Evolutionary conservation across 2,113 vertebrate species (phyloP).

Genomic region (Aspidoscelis tigris): DNA sequence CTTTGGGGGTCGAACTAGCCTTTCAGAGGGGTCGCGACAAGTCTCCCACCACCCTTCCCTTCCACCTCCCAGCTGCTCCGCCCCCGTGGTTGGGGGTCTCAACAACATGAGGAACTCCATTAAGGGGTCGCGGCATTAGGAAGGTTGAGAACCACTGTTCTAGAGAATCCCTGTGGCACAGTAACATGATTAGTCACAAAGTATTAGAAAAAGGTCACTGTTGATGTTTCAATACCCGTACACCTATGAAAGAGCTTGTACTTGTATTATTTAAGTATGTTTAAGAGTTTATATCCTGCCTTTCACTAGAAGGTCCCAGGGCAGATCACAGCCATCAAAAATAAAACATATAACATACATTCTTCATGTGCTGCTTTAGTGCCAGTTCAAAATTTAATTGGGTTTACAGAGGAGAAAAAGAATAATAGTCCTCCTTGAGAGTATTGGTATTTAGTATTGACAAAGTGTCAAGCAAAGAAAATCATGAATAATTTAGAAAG

Average conservation of each 20-base stretch:
- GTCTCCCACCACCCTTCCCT: too few relatives aligned
- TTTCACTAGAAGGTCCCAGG: too few relatives aligned
- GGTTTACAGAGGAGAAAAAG: slow-evolving; percentile 67
- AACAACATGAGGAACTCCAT: too few relatives aligned
- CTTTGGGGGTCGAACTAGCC: too few relatives aligned
- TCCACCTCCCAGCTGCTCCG: too few relatives aligned
- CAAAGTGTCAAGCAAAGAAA: slow-evolving; percentile 53
- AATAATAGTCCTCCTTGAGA: slow-evolving; percentile 60
- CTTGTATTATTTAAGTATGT: too few relatives aligned
- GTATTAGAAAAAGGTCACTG: slow-evolving; percentile 63
- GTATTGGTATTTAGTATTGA: slow-evolving; percentile 54
- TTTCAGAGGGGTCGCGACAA: too few relatives aligned
- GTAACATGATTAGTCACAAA: slow-evolving; percentile 34
- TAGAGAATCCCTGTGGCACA: slow-evolving; percentile 41
- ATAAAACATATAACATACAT: neutral
- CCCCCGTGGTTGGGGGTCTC: too few relatives aligned
- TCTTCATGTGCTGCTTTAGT: slow-evolving; percentile 66
- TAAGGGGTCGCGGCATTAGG: too few relatives aligned
- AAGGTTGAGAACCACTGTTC: neutral
- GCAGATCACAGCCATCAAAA: too few relatives aligned
- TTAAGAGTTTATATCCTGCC: too few relatives aligned
- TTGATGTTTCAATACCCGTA: slow-evolving; percentile 60
- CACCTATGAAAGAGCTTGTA: too few relatives aligned
- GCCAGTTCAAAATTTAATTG: slow-evolving; percentile 65
- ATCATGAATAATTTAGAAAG: slow-evolving; percentile 52